These are phyloP conservation scores for Pelmatolapia mariae DNA, from an alignment of 2,113 vertebrate genomes.

Conservation along the genomic window DNA sequence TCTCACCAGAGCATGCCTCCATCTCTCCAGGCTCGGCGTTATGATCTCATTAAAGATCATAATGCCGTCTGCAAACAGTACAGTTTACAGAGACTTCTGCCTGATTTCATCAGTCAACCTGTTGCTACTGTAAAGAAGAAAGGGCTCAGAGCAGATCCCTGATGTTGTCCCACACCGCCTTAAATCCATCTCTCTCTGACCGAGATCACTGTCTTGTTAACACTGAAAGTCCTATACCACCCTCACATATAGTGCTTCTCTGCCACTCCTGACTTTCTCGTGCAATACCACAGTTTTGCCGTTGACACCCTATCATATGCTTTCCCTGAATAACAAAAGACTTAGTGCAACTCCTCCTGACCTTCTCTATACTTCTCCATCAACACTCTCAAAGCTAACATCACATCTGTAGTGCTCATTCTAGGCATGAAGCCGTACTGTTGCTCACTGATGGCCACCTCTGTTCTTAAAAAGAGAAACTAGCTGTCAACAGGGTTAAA, in stretches of 20 bases:
- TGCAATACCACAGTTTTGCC: not conserved
- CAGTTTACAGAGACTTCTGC: not conserved
- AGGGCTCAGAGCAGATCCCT: not conserved
- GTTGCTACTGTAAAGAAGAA: not conserved
- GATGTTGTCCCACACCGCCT: not conserved
- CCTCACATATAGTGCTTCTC: not conserved
- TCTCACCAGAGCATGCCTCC: not conserved
- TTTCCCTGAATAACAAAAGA: not conserved
- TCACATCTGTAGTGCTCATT: not conserved
- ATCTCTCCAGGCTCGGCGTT: not conserved
- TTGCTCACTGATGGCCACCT: not conserved
- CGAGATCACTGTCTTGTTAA: not conserved
- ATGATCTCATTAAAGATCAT: not conserved
- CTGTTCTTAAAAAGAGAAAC: not conserved
- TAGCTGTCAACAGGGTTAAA: not conserved
- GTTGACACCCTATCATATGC: not conserved
- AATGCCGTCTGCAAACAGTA: not conserved
- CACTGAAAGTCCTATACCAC: not conserved
- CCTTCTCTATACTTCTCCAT: not conserved
- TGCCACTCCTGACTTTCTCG: not conserved
- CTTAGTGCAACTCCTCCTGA: not conserved
- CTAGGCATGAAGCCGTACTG: rapidly evolving
- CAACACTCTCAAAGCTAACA: not conserved
- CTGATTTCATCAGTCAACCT: not conserved
- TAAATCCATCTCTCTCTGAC: not conserved